Conservation (phyloP, 2,797 vertebrate species). For the Coregonus ussuriensis region DNA sequence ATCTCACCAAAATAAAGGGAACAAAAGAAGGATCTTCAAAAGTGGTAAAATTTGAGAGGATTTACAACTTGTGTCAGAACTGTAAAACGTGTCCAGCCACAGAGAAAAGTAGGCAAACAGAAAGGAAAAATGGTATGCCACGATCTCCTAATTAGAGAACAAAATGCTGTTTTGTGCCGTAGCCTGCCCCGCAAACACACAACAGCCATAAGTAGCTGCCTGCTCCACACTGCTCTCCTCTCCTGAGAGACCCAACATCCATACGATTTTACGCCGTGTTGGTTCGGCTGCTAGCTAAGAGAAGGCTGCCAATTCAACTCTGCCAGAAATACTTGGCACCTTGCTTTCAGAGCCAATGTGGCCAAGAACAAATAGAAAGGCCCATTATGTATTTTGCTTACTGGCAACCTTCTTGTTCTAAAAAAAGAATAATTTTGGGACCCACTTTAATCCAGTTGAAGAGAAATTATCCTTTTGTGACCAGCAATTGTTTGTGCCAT, state of each 20-base stretch:
- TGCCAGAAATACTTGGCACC: slow-evolving; percentile 74
- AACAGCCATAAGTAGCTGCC: slow-evolving; percentile 43
- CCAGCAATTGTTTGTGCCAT: slow-evolving; percentile 33
- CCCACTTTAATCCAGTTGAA: slow-evolving; percentile 52
- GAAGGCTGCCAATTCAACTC: slow-evolving; percentile 45
- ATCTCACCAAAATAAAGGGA: slow-evolving; percentile 6
- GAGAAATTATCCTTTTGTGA: slow-evolving; percentile 38
- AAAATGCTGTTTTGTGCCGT: slow-evolving; percentile 5
- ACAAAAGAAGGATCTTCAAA: neutral
- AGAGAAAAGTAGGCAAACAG: slow-evolving; percentile 1
- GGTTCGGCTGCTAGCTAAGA: slow-evolving; percentile 59
- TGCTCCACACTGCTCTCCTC: slow-evolving; percentile 55
- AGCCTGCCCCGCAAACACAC: slow-evolving; percentile 18
- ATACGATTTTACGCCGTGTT: slow-evolving; percentile 27
- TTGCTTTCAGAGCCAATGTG: neutral
- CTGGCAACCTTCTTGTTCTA: slow-evolving; percentile 56
- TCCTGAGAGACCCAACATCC: slow-evolving; percentile 38
- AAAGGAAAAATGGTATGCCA: neutral
- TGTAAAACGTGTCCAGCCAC: slow-evolving; percentile 6
- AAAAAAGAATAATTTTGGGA: slow-evolving; percentile 46
- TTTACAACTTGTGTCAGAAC: slow-evolving; percentile 4
- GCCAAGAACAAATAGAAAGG: slow-evolving; percentile 67
- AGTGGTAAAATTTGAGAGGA: slow-evolving; percentile 13
- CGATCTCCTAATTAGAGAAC: slow-evolving; percentile 15
- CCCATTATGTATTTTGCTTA: slow-evolving; percentile 69